Conservation (phyloP, 2,888 invertebrate genomes). For the Trissolcus japonicus region DNA sequence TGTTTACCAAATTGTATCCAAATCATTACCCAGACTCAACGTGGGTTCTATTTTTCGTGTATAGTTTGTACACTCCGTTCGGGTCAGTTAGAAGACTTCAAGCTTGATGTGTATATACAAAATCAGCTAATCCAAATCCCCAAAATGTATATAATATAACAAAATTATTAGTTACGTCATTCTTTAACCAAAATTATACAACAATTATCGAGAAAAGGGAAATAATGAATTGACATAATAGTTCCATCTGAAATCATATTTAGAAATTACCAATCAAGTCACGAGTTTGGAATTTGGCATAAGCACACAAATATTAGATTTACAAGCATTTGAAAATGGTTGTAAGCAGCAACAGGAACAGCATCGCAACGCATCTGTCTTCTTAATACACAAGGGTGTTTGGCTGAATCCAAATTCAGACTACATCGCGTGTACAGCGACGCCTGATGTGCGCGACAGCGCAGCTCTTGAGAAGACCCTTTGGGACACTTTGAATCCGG, state of each 20-base stretch:
- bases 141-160: no score
- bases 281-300: constrained; percentile 36
- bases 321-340: constrained; percentile 44
- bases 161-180: no score
- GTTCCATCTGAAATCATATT: not conserved
- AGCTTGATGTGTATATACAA: no score
- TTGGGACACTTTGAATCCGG: constrained; percentile 67
- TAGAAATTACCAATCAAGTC: constrained; percentile 26
- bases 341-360: constrained; percentile 33
- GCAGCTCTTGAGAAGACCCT: constrained; percentile 62
- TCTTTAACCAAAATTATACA: no score
- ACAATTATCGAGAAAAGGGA: no score
- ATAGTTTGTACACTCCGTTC: no score
- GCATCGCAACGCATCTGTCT: constrained; percentile 56
- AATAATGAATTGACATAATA: no score
- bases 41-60: no score
- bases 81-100: no score
- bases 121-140: no score
- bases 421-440: constrained; percentile 61
- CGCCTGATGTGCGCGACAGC: constrained; percentile 44
- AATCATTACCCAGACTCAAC: not conserved
- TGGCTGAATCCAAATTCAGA: constrained; percentile 70
- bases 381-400: constrained; percentile 71
- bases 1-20: no score
- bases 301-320: constrained; percentile 39